Evolutionary conservation across 2,113 vertebrate genomes (phyloP).

Genomic region (Coreoperca whiteheadi): DNA sequence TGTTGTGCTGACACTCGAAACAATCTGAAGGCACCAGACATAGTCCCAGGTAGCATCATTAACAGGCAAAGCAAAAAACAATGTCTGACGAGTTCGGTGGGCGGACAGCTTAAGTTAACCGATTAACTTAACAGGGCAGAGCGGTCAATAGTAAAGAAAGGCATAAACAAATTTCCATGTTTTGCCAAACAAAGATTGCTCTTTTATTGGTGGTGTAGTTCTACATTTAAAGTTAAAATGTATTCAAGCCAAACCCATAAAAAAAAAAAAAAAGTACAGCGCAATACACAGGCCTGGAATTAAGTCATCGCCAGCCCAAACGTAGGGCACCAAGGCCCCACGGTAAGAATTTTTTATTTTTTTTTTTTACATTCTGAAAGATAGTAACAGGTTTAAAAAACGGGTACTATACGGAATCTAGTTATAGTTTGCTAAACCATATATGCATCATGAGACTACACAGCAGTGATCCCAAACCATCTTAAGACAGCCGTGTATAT

Average conservation of each 20-base stretch:
- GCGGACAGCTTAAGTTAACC: conserved; percentile 21
- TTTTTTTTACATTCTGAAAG: neutral
- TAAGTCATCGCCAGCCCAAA: too few species aligned
- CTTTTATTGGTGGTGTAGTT: conserved; percentile 5
- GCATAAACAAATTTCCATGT: neutral
- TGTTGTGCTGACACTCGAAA: conserved; percentile 47
- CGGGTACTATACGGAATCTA: neutral
- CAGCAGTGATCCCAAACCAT: neutral
- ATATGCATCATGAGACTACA: neutral
- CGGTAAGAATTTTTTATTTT: too few species aligned
- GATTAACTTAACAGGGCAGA: conserved; percentile 1
- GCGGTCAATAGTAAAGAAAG: neutral
- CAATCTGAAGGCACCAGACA: conserved; percentile 22
- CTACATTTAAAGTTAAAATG: neutral
- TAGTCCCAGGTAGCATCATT: conserved; percentile 50
- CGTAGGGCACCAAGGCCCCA: too few species aligned
- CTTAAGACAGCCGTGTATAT: neutral
- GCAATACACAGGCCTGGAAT: neutral
- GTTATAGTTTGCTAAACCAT: neutral
- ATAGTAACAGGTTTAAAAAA: neutral
- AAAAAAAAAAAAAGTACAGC: too few species aligned
- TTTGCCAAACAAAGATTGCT: neutral
- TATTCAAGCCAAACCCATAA: neutral
- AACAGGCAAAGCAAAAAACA: conserved; percentile 29
- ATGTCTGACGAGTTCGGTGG: conserved; percentile 29